These are phyloP conservation scores for Bombus affinis DNA, from an alignment of 1,140 invertebrate species.

Conservation along the genomic window DNA sequence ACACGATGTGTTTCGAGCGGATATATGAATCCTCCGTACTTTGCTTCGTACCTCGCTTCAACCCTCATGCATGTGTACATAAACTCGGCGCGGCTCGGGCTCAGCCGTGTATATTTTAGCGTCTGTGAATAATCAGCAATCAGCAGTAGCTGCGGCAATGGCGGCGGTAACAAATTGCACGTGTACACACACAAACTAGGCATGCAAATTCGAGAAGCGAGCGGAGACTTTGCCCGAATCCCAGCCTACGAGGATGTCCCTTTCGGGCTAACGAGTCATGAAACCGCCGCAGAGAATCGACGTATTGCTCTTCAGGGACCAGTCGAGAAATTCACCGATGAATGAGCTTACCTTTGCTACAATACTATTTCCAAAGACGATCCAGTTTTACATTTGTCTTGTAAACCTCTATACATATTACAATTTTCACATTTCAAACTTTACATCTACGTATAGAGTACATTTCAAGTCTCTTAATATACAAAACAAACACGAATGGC, in stretches of 20 bases:
- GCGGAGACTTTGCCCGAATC: constrained; percentile 64
- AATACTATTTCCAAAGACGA: background rate
- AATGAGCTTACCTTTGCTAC: background rate
- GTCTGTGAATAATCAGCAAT: constrained; percentile 75
- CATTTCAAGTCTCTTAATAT: too few relatives aligned
- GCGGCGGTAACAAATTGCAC: constrained; percentile 72
- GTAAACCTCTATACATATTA: too few relatives aligned
- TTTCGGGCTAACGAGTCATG: constrained; percentile 70
- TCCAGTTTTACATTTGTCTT: background rate
- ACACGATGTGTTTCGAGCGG: constrained; percentile 2
- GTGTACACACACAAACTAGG: constrained; percentile 69
- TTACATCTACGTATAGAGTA: too few relatives aligned
- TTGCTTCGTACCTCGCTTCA: constrained; percentile 31
- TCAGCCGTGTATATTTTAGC: constrained; percentile 72
- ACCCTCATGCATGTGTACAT: constrained; percentile 64
- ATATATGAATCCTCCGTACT: constrained; percentile 61
- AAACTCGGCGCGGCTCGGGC: constrained; percentile 60
- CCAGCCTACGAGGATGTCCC: constrained; percentile 60
- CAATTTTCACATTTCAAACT: too few relatives aligned
- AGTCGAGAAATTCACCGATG: constrained; percentile 6
- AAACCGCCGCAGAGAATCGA: constrained; percentile 66
- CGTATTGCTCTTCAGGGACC: constrained; percentile 60
- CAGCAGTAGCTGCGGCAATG: constrained; percentile 72
- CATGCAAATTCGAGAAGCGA: constrained; percentile 69
- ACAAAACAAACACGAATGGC: too few relatives aligned